Conservation (phyloP, 2,888 invertebrate species). For the Pedicia rivosa region DNA sequence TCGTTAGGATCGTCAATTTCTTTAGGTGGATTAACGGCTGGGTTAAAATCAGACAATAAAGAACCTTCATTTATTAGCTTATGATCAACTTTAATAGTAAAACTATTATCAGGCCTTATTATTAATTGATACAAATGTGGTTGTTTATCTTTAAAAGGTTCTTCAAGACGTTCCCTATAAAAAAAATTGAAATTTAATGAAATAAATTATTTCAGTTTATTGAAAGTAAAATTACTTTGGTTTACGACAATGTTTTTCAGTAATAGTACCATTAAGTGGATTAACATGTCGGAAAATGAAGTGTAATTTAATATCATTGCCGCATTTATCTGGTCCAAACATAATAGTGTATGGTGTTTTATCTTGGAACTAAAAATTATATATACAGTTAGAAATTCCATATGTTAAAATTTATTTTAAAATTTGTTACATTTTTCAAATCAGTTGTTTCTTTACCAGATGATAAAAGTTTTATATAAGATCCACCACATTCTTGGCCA, state of each 20-base stretch:
- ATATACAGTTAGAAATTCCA: background rate
- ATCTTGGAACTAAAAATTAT: conserved; percentile 53
- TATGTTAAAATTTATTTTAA: background rate
- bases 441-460: conserved; percentile 50
- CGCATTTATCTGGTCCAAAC: conserved; percentile 99
- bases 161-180: conserved; percentile 56
- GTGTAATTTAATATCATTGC: conserved; percentile 83
- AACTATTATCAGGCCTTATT: conserved; percentile 63
- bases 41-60: conserved; percentile 76
- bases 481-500: conserved; percentile 97
- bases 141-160: conserved; percentile 80
- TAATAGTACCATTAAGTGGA: conserved; percentile 73
- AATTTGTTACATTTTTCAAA: conserved; percentile 38
- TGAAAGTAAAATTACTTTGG: conserved; percentile 40
- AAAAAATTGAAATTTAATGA: conserved; percentile 6
- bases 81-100: conserved; percentile 67
- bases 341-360: conserved; percentile 97
- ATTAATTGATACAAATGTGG: conserved; percentile 76
- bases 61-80: conserved; percentile 73
- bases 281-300: conserved; percentile 92
- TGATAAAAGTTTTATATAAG: conserved; percentile 86
- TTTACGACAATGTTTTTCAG: conserved; percentile 94
- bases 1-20: conserved; percentile 88
- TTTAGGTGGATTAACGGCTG: conserved; percentile 86
- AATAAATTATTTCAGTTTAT: conserved; percentile 4